A percentile compares a stretch with the other conserved stretches of the same genome.
Evolutionary conservation across 2,113 vertebrate genomes (phyloP).

Genomic region (Lynx canadensis): DNA sequence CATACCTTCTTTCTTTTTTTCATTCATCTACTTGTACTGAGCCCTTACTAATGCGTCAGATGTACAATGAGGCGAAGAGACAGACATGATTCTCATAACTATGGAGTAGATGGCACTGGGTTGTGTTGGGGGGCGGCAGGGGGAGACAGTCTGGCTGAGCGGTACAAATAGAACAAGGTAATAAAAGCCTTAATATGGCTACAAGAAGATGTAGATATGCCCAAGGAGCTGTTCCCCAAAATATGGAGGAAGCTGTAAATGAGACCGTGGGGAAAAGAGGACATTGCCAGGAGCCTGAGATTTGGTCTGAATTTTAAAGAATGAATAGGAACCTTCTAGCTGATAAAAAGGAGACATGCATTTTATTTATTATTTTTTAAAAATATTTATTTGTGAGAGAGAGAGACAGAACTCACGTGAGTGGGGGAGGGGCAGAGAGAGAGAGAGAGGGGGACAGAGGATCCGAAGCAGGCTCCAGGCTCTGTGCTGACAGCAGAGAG

Average conservation of each 20-base stretch:
- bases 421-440: too few species aligned
- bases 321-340: background rate
- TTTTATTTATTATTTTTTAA: background rate
- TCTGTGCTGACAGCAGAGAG: too few species aligned
- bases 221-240: background rate
- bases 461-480: too few species aligned
- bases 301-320: background rate
- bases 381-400: too few species aligned
- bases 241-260: fast-evolving
- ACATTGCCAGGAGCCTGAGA: background rate
- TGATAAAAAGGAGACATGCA: background rate
- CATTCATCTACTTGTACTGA: background rate
- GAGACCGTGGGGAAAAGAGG: background rate
- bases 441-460: too few species aligned
- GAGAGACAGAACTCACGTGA: too few species aligned
- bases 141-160: background rate
- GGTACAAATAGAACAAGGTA: background rate
- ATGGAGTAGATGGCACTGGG: background rate
- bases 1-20: background rate
- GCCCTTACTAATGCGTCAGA: background rate
- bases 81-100: background rate
- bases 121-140: background rate
- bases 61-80: background rate
- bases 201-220: background rate
- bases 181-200: background rate